Evolutionary conservation across 2,113 vertebrate genomes (phyloP), one percentile per base, ranked within the genome.

Genomic region (Oryctolagus cuniculus): DNA sequence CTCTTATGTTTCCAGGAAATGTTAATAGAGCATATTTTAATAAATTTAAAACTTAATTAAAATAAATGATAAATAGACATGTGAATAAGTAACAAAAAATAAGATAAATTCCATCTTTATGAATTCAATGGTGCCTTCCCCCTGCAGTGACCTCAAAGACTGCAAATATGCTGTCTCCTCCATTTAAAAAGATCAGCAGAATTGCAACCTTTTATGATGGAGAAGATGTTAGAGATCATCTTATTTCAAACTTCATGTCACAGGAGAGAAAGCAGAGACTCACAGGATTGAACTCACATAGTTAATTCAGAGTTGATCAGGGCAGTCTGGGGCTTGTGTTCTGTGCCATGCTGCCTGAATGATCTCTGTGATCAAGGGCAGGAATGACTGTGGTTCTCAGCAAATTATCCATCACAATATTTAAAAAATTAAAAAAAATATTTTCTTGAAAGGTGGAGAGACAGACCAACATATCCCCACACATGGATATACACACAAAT

Each of bases 271-370:
- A 69, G 53, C 0, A 9, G 66, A 69, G 63, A 21, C 63, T 78
- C 17, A 69, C 0, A 21, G 25, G 87, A 27, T 36, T 49, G 1
- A 79, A 67, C 36, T 64, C 16, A 25, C 0, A 36, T 0, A 17
- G 51, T 44, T 34, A 21, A 36, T 88, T 94, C 4, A 49, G 8
- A 77, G 55, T 44, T 44, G 6, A 64, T 51, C 16, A 15, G n/a
- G 8, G 58, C 51, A 12, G 21, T 1, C 0, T 2, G 13, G 38
- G 15, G 12, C 0, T 77, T 8, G 25, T 72, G n/a, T 4, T 21
- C 16, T 44, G 13, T 55, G 31, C 25, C 70, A 15, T 6, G 6
- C 27, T 61, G 34, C 13, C 12, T 22, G 44, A 61, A 12, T 25
- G 29, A 13, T 27, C 34, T 77, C 63, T 44, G 73, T 1, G 24